Conservation (phyloP, 1,140 invertebrate genomes). For the Saxidomus purpurata region DNA sequence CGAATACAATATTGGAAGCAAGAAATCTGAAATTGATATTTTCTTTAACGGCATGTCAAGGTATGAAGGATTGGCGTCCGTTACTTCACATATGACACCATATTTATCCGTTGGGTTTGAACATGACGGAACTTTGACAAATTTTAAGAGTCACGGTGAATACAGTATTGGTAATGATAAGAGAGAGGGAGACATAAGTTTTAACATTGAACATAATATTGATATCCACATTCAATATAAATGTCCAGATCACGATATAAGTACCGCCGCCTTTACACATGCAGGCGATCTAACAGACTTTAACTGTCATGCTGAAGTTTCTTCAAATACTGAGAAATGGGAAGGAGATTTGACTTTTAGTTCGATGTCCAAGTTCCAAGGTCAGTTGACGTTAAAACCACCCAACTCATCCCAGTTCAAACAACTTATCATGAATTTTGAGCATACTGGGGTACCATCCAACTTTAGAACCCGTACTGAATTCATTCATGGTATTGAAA, state of each 20-base stretch:
- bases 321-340: background rate
- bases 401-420: background rate
- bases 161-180: background rate
- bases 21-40: constrained; percentile 42
- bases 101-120: constrained; percentile 1
- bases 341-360: constrained; percentile 22
- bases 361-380: background rate
- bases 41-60: background rate
- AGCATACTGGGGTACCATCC: background rate
- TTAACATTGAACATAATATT: constrained; percentile 22
- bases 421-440: background rate
- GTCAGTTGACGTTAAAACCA: background rate
- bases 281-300: background rate
- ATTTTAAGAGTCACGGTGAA: constrained; percentile 14
- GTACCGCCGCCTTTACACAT: constrained; percentile 3
- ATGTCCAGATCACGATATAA: background rate
- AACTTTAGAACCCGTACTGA: background rate
- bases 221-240: background rate
- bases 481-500: background rate
- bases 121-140: constrained; percentile 3
- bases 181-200: constrained; percentile 13
- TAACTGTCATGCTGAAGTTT: constrained; percentile 14
- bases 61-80: background rate
- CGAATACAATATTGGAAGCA: background rate
- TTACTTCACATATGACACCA: constrained; percentile 2